Conservation (phyloP, 2,113 vertebrate genomes). For the Casuarius casuarius region DNA sequence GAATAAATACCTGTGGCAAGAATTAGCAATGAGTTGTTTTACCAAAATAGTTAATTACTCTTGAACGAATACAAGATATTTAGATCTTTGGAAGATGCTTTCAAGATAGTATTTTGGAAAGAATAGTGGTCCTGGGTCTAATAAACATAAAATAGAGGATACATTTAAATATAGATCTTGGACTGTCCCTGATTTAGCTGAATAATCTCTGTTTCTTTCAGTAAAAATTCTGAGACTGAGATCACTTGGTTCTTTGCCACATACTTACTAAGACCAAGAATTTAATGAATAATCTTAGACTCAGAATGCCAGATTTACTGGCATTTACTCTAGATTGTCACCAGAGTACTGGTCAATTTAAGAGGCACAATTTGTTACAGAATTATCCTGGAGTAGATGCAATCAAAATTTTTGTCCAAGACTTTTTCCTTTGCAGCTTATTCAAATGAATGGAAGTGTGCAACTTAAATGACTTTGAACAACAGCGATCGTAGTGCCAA, state of each 20-base stretch:
- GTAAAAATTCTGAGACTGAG: not conserved
- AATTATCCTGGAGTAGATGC: not conserved
- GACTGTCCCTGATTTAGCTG: not conserved
- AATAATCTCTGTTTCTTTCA: not conserved
- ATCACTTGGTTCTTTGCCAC: not conserved
- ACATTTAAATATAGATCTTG: not conserved
- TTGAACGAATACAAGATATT: not conserved
- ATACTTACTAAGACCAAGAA: not conserved
- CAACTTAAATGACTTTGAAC: not conserved
- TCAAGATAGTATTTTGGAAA: not conserved
- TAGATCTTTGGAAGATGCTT: not conserved
- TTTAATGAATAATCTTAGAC: not conserved
- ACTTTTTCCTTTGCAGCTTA: not conserved
- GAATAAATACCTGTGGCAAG: not conserved
- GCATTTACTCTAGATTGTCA: not conserved
- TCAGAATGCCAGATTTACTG: not conserved
- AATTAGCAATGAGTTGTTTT: not conserved
- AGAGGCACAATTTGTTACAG: not conserved
- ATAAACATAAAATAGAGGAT: not conserved
- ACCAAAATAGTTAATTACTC: not conserved
- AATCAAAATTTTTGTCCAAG: not conserved
- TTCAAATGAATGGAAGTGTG: not conserved
- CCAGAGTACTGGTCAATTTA: not conserved
- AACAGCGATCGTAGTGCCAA: not conserved
- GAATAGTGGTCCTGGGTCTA: not conserved